phyloP scores from a whole-genome alignment of 1,140 invertebrate genomes.

The Drosophila pachea region DNA sequence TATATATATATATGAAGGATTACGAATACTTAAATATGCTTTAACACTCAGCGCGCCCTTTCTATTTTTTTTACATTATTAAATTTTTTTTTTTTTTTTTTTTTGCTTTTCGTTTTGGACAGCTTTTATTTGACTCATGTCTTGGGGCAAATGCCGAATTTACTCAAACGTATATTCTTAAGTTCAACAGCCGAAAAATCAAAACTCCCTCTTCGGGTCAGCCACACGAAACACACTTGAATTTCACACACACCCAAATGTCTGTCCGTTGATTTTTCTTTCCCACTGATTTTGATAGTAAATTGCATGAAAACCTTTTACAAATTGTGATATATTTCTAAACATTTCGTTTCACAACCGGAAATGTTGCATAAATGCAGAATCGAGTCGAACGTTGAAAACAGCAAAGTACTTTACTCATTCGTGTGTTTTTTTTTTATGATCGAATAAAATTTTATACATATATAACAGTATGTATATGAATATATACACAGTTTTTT shows the following conservation, averaged over 20 bases:
- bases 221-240: constrained; percentile 22
- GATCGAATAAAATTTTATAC: too few relatives aligned
- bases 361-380: constrained; percentile 65
- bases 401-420: constrained; percentile 62
- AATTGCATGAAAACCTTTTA: constrained; percentile 73
- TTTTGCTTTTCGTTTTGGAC: too few relatives aligned
- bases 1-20: constrained; percentile 34
- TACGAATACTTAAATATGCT: constrained; percentile 50
- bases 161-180: constrained; percentile 42
- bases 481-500: neutral
- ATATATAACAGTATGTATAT: too few relatives aligned
- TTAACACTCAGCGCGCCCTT: constrained; percentile 44
- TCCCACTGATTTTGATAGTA: constrained; percentile 45
- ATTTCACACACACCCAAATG: constrained; percentile 6
- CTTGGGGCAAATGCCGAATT: constrained; percentile 58
- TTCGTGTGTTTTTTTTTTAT: constrained; percentile 9
- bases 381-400: constrained; percentile 53
- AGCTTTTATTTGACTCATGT: constrained; percentile 17
- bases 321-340: constrained; percentile 78
- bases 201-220: constrained; percentile 44
- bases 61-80: constrained; percentile 20
- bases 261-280: neutral
- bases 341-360: constrained; percentile 70
- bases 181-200: constrained; percentile 63
- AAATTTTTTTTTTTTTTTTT: too few relatives aligned